These are phyloP conservation scores for Benthosema pterotum DNA, from an alignment of 2,797 vertebrate genomes.

Conservation along the genomic window DNA sequence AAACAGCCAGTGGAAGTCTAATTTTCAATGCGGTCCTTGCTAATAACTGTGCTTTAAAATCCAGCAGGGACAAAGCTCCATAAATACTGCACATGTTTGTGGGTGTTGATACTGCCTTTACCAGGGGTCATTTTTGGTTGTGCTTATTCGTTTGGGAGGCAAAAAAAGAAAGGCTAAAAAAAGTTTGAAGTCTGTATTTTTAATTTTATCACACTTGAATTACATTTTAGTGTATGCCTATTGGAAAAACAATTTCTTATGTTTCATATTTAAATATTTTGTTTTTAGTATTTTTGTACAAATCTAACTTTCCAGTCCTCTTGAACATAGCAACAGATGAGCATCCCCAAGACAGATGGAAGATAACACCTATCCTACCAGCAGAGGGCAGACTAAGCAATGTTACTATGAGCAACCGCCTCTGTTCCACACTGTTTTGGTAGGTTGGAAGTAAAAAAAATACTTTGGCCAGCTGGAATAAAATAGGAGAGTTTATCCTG, in stretches of 20 bases:
- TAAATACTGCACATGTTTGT: slow-evolving; percentile 53
- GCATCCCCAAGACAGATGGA: slow-evolving; percentile 19
- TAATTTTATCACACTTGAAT: slow-evolving; percentile 24
- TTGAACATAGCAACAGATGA: slow-evolving; percentile 15
- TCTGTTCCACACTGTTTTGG: slow-evolving; percentile 41
- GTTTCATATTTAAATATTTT: slow-evolving; percentile 38
- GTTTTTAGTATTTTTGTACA: slow-evolving; percentile 67
- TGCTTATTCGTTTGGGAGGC: slow-evolving; percentile 21
- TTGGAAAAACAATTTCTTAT: slow-evolving; percentile 32
- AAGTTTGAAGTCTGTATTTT: slow-evolving; percentile 46
- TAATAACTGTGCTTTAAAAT: slow-evolving; percentile 6
- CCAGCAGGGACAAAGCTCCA: slow-evolving; percentile 23
- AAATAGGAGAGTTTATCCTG: no score
- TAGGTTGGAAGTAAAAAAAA: no score
- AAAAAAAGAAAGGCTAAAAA: slow-evolving; percentile 32
- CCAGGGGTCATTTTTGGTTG: slow-evolving; percentile 46
- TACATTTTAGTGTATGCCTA: slow-evolving; percentile 34
- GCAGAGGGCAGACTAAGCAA: slow-evolving; percentile 59
- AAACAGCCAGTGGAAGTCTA: slow-evolving; percentile 1
- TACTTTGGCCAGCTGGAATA: neutral
- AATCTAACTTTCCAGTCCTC: slow-evolving; percentile 25
- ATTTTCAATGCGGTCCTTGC: slow-evolving; percentile 32
- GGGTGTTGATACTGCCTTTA: slow-evolving; percentile 57
- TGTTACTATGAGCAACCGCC: slow-evolving; percentile 41
- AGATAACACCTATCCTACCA: slow-evolving; percentile 51